These are phyloP conservation scores for Scyliorhinus canicula DNA, from an alignment of 2,797 vertebrate genomes.

Conservation along the genomic window DNA sequence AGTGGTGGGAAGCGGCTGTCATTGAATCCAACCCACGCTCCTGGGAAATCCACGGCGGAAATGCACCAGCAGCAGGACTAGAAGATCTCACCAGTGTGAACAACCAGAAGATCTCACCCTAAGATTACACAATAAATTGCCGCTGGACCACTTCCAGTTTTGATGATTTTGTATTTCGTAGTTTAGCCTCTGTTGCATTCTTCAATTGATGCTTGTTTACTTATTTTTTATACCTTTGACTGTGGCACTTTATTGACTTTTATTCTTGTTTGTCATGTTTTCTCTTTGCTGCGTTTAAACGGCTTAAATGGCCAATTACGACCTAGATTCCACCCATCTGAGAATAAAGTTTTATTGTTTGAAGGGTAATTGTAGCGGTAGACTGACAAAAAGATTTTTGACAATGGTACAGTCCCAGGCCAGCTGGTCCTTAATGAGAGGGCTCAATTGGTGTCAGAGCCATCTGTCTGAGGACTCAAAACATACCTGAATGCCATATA, in stretches of 20 bases:
- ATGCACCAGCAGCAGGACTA: no score
- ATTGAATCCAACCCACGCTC: no score
- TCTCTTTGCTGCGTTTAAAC: not conserved
- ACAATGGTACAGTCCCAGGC: conserved; percentile 26
- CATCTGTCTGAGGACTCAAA: not conserved
- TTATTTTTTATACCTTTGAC: not conserved
- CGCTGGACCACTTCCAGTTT: not conserved
- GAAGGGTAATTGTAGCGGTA: not conserved
- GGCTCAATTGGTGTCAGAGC: conserved; percentile 2
- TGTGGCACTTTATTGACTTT: not conserved
- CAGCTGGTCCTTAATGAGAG: conserved; percentile 25
- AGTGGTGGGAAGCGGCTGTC: no score
- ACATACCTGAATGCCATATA: conserved; percentile 22
- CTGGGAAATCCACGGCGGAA: no score
- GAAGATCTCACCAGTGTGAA: no score
- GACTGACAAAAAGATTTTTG: conserved; percentile 7
- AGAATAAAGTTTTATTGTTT: not conserved
- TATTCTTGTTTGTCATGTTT: not conserved
- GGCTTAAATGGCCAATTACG: not conserved
- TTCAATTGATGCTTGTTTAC: not conserved
- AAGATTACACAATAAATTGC: not conserved
- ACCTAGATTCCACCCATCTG: not conserved
- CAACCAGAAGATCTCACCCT: no score
- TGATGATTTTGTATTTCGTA: not conserved
- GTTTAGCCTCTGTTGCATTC: not conserved